Conservation (phyloP, 1,140 invertebrate species). For the Agraylea sexmaculata region DNA sequence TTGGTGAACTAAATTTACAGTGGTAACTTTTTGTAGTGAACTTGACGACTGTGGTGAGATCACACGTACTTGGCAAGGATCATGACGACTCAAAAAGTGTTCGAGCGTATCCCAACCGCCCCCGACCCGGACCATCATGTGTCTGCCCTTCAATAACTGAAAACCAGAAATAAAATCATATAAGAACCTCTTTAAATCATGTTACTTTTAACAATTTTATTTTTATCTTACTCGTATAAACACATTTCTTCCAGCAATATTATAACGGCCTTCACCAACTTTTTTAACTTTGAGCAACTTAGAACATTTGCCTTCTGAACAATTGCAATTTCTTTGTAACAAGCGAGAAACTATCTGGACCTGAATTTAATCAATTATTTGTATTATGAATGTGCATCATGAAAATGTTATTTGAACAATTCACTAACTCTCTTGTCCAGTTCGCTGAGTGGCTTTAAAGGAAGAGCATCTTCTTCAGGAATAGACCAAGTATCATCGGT, state of each 20-base stretch:
- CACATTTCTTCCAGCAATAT: constrained; percentile 68
- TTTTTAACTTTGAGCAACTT: constrained; percentile 60
- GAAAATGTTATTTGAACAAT: too few species aligned
- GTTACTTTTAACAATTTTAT: constrained; percentile 1
- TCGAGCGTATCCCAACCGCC: constrained; percentile 88
- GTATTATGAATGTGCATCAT: too few species aligned
- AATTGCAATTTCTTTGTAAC: constrained; percentile 56
- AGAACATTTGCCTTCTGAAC: constrained; percentile 54
- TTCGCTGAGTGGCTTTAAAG: constrained; percentile 42
- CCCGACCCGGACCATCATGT: constrained; percentile 90
- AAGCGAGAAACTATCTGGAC: constrained; percentile 56
- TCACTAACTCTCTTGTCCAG: constrained; percentile 46
- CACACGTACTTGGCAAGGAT: constrained; percentile 74
- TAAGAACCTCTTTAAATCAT: too few species aligned
- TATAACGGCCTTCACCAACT: constrained; percentile 69
- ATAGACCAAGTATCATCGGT: constrained; percentile 60
- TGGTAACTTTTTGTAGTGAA: constrained; percentile 23
- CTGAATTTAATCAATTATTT: constrained; percentile 27
- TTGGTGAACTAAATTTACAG: constrained; percentile 30
- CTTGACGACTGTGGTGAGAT: constrained; percentile 38
- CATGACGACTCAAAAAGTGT: constrained; percentile 80
- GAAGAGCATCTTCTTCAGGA: constrained; percentile 44
- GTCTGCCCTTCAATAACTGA: constrained; percentile 70
- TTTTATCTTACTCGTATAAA: constrained; percentile 52
- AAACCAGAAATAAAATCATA: constrained; percentile 26